Evolutionary conservation across 2,797 vertebrate species (phyloP).

Genomic region (Myotis vivesi): DNA sequence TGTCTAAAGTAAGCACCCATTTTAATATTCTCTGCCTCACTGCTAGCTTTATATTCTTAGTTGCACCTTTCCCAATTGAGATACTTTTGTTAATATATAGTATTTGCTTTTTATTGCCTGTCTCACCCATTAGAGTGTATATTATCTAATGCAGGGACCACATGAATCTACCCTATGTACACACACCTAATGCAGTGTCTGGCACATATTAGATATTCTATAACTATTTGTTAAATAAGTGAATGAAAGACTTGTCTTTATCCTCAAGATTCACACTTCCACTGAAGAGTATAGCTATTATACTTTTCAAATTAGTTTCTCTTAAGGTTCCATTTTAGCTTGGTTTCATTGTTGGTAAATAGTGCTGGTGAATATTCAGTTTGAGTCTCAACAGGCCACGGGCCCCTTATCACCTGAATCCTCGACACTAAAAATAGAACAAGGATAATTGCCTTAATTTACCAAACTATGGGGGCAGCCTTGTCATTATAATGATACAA

Average conservation of each 20-base stretch:
- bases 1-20: background rate
- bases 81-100: background rate
- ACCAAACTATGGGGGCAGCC: background rate
- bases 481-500: background rate
- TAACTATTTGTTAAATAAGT: background rate
- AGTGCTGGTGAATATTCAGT: background rate
- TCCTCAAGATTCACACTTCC: background rate
- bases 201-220: background rate
- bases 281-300: background rate
- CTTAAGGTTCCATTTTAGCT: background rate
- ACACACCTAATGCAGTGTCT: background rate
- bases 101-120: background rate
- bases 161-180: background rate
- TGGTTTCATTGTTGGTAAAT: background rate
- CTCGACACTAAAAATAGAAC: constrained; percentile 8
- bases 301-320: background rate
- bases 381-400: background rate
- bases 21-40: background rate
- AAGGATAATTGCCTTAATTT: constrained; percentile 20
- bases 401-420: background rate
- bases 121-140: background rate
- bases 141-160: background rate
- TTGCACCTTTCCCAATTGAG: background rate
- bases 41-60: background rate
- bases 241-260: background rate